Evolutionary conservation across 2,113 vertebrate species (phyloP), one percentile per base, ranked within the genome.

Genomic region (Tinamus guttatus): DNA sequence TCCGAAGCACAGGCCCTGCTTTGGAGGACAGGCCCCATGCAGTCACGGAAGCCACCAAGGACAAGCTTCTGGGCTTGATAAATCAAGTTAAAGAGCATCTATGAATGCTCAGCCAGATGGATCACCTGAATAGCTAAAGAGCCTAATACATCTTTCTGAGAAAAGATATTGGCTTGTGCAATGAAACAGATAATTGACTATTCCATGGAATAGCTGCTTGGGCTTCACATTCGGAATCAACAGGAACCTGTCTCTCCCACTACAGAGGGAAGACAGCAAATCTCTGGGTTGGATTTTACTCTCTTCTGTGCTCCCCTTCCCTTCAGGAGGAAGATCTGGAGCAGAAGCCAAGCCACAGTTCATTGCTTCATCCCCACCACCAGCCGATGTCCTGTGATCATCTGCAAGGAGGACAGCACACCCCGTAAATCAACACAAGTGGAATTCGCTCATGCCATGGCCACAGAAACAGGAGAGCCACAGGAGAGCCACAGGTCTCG

Each of bases 131-230:
- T 96, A 96, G 89, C 92, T 98, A 96, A 98, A 97, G 95, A 95
- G 87, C 49, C 90, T 96, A 95, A 98, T 98, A 95, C 81, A 97
- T 98, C 97, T 98, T 96, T 95, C 94, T 90, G 95, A 98, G 92
- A 45, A 90, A 92, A 95, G 92, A 95, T 96, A 93, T 93, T 97
- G 97, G 95, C 95, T 95, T 97, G 97, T 97, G 95, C 97, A 98
- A 93, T 94, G 95, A 96, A 96, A 98, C 89, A 98, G 96, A 97
- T 98, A 98, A 98, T 98, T 97, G 97, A 95, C 93, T 94, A 94
- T 97, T 97, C 88, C 90, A 83, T 73, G 82, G 93, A 94, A 49
- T 49, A 95, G 93, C 70, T 54, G 89, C 81, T 81, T 28, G 69
- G 93, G 90, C 79, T 97, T 96, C 94, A 88, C 94, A 94, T 91